Base-by-base conservation (phyloP, 2,888 invertebrate genomes). In the Dicycla oo region DNA sequence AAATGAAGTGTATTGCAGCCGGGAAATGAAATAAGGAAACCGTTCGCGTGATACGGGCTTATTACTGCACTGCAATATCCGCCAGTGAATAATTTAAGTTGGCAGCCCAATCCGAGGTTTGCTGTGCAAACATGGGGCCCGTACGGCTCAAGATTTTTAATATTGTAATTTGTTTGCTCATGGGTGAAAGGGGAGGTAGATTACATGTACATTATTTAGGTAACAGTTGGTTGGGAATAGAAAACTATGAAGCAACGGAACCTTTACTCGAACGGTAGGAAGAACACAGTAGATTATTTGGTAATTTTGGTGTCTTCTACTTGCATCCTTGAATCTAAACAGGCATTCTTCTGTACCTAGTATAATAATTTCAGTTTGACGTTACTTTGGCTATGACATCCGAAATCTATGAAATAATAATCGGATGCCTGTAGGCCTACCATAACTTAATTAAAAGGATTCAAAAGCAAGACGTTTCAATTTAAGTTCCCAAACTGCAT, bases 21-120 rank as follows among this genome's bases (percentile, higher is more conserved):
- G 45, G 79, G 83, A 85, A 86, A 86, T 83, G 80, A 73, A 87
- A 86, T 87, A 85, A 85, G 86, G 86, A 78, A 85, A 78, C 73
- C 54, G 75, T 67, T 88, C 69, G 88, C 88, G 88, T 88, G 88
- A 76, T 78, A 72, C 63, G 47, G 68, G 60, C 78, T 86, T 87
- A 88, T 88, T 86, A 87, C 87, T 78, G 83, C 86, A 83, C 69
- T 84, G 84, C 86, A 88, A 88, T 87, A 85, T 88, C 86, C 85
- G 84, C 70, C 63, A 45, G 73, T 84, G 82, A 87, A 86, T 87
- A 87, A 87, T 88, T 83, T 82, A 84, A 72, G 77, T 67, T 47
- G 63, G 69, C 71, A 70, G 64, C 60, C 45, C 70, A 70, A 80
- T 72, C 69, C 67, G 64, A 61, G 64, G 69, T 58, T 65, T 56